Evolutionary conservation across 2,888 invertebrate genomes (phyloP).

Genomic region (Oxytorus armatus): DNA sequence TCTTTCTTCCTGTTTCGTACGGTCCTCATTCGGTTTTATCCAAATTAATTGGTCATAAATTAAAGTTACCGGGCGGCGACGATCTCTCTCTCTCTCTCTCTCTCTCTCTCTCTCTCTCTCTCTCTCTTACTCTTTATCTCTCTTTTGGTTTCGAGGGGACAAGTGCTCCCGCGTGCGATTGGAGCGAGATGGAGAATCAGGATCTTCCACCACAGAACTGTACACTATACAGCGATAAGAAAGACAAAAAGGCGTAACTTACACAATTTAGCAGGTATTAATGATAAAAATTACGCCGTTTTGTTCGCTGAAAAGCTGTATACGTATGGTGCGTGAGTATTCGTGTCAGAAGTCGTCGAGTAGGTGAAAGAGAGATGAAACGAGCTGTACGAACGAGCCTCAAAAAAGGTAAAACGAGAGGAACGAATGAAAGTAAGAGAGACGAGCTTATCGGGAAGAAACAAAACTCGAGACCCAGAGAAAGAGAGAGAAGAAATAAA

Average conservation of each 20-base stretch:
- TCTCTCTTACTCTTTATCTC: conserved; percentile 4
- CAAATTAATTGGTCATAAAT: conserved; percentile 85
- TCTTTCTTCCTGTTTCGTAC: conserved; percentile 25
- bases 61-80: conserved; percentile 77
- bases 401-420: conserved; percentile 52
- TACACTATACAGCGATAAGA: conserved; percentile 1
- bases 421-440: too few relatives aligned
- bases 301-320: conserved; percentile 1
- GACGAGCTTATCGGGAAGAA: conserved; percentile 46
- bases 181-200: conserved; percentile 63
- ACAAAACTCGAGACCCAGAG: conserved; percentile 39
- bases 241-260: background rate
- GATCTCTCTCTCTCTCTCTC: conserved; percentile 17
- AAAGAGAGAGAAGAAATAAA: conserved; percentile 39
- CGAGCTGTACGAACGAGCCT: conserved; percentile 56
- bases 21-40: conserved; percentile 81
- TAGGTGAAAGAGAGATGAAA: conserved; percentile 41
- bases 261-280: background rate
- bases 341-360: conserved; percentile 16
- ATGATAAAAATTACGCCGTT: background rate
- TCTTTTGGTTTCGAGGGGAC: conserved; percentile 62
- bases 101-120: conserved; percentile 29
- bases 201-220: conserved; percentile 44
- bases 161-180: conserved; percentile 72
- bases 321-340: conserved; percentile 14